phyloP scores from a whole-genome alignment of 2,888 invertebrate species.

The Microctonus hyperodae region DNA sequence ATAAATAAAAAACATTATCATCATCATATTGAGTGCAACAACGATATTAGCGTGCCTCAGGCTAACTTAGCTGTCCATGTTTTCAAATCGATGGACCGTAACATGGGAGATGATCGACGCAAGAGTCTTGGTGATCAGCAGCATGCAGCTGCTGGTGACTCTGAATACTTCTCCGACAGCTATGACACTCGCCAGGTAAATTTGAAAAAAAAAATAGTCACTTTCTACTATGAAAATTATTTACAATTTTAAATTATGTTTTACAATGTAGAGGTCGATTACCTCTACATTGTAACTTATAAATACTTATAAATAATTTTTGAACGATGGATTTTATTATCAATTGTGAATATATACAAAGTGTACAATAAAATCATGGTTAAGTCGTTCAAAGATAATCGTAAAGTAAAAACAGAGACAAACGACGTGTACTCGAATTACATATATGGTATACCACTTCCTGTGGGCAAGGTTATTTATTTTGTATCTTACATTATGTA shows the following conservation, averaged over 20 bases:
- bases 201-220: too few species aligned
- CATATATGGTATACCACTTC: constrained; percentile 49
- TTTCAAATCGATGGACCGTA: constrained; percentile 62
- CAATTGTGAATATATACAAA: constrained; percentile 6
- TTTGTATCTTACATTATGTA: constrained; percentile 22
- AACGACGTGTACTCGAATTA: constrained; percentile 22
- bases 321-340: not conserved
- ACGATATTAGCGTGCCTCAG: constrained; percentile 47
- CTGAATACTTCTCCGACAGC: constrained; percentile 54
- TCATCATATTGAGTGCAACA: constrained; percentile 39
- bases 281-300: too few species aligned
- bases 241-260: not conserved
- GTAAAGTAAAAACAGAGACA: not conserved
- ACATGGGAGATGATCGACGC: constrained; percentile 60
- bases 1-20: constrained; percentile 23
- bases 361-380: constrained; percentile 9
- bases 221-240: too few species aligned
- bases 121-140: constrained; percentile 48
- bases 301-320: not conserved
- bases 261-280: not conserved
- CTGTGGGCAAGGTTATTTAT: constrained; percentile 48
- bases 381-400: constrained; percentile 18
- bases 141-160: constrained; percentile 47
- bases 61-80: constrained; percentile 60
- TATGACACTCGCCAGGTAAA: constrained; percentile 59